Evolutionary conservation across 2,113 vertebrate species (phyloP).

Genomic region (Dicrurus megarhynchus): DNA sequence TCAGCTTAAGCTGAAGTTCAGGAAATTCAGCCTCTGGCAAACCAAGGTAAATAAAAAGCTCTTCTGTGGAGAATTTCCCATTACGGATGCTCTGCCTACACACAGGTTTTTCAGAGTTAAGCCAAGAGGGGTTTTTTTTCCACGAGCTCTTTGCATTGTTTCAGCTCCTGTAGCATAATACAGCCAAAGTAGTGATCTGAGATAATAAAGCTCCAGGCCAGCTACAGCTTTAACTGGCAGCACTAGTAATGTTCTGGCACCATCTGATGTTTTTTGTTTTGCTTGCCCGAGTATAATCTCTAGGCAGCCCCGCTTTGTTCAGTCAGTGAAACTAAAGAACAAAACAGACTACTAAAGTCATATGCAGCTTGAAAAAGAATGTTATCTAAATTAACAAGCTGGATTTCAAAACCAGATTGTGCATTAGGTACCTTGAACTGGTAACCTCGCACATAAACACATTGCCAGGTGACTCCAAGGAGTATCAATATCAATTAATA

Average conservation of each 20-base stretch:
- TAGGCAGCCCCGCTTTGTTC: not conserved
- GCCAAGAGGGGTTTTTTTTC: not conserved
- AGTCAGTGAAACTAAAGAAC: constrained; percentile 28
- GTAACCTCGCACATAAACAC: rapidly evolving
- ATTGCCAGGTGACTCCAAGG: not conserved
- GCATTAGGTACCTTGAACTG: not conserved
- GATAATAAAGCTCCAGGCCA: not conserved
- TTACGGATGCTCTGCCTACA: not conserved
- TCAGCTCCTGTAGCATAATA: not conserved
- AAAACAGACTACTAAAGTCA: constrained; percentile 16
- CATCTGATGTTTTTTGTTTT: constrained; percentile 58
- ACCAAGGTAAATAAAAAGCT: not conserved
- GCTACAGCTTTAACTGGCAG: constrained; percentile 40
- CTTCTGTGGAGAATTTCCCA: not conserved
- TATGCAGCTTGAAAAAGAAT: not conserved
- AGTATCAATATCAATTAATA: no score
- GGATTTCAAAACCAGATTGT: not conserved
- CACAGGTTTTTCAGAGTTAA: not conserved
- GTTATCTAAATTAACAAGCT: not conserved
- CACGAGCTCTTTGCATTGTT: not conserved
- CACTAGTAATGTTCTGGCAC: constrained; percentile 48
- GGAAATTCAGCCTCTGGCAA: not conserved
- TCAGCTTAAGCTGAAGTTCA: not conserved
- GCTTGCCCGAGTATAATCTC: constrained; percentile 37
- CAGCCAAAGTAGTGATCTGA: not conserved